Percentiles rank a stretch among this genome's conserved stretches.
These are phyloP conservation scores for Limanda limanda DNA, from an alignment of 2,113 vertebrate genomes.

Conservation along the genomic window DNA sequence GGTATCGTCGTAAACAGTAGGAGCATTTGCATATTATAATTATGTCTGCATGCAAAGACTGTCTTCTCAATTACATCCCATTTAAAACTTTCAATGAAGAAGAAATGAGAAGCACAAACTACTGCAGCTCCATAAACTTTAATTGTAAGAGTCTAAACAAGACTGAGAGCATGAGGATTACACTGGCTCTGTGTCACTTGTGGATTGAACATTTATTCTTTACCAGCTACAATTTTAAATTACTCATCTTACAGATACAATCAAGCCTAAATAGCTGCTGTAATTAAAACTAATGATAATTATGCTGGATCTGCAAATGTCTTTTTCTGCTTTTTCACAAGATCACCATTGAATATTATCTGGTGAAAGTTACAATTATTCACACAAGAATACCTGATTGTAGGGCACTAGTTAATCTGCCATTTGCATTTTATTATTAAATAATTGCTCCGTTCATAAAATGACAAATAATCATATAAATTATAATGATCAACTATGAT, in stretches of 20 bases:
- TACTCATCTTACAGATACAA: slow-evolving; percentile 10
- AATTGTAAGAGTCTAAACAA: slow-evolving; percentile 55
- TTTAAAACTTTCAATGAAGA: slow-evolving; percentile 65
- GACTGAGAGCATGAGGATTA: not conserved
- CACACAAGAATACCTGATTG: too few species aligned
- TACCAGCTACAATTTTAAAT: slow-evolving; percentile 22
- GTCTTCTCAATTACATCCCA: slow-evolving; percentile 68
- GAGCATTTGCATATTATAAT: slow-evolving; percentile 78
- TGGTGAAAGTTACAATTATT: not conserved
- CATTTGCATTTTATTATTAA: too few species aligned
- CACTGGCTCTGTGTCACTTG: not conserved
- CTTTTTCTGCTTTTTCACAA: not conserved
- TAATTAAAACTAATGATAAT: not conserved
- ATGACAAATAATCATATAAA: too few species aligned
- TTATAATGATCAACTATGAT: too few species aligned
- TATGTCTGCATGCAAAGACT: slow-evolving; percentile 52
- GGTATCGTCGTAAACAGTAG: slow-evolving; percentile 57
- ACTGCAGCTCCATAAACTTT: slow-evolving; percentile 61
- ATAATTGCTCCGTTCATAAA: too few species aligned
- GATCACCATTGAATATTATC: not conserved
- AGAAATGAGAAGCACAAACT: slow-evolving; percentile 50
- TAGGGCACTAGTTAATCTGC: too few species aligned
- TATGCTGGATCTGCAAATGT: not conserved
- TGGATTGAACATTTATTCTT: slow-evolving; percentile 3
- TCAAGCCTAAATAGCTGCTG: not conserved